Conservation (phyloP, 2,888 invertebrate species). For the Lasioglossum vierecki region DNA sequence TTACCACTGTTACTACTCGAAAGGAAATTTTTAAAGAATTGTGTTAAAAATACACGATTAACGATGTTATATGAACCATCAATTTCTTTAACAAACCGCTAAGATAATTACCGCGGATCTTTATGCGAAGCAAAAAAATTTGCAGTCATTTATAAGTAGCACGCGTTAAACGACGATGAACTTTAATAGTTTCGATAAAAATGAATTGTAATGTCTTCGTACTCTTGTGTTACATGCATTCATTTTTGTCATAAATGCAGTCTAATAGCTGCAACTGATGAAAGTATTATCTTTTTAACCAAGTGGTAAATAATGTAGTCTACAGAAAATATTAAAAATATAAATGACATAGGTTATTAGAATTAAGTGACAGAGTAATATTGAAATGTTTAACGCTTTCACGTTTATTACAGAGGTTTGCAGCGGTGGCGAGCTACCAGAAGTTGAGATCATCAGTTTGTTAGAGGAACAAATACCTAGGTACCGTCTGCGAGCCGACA, state of each 20-base stretch:
- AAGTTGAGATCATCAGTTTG: constrained; percentile 97
- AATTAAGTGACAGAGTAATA: neutral
- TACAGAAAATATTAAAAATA: neutral
- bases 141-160: neutral
- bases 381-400: neutral
- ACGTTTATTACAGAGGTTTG: constrained; percentile 91
- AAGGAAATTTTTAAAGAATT: neutral
- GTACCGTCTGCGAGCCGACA: constrained; percentile 97
- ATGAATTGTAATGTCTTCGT: neutral
- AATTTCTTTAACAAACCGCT: neutral
- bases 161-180: neutral
- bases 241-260: neutral
- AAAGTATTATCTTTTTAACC: neutral
- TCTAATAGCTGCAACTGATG: neutral
- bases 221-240: neutral
- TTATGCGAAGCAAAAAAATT: neutral
- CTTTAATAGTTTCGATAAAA: neutral
- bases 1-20: neutral
- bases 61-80: neutral
- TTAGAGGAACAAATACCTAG: constrained; percentile 97
- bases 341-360: neutral
- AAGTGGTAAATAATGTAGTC: neutral
- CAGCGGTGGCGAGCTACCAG: constrained; percentile 95
- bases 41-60: neutral
- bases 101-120: neutral